Evolutionary conservation across 2,888 invertebrate genomes (phyloP).

Genomic region (Acrobasis consociella): DNA sequence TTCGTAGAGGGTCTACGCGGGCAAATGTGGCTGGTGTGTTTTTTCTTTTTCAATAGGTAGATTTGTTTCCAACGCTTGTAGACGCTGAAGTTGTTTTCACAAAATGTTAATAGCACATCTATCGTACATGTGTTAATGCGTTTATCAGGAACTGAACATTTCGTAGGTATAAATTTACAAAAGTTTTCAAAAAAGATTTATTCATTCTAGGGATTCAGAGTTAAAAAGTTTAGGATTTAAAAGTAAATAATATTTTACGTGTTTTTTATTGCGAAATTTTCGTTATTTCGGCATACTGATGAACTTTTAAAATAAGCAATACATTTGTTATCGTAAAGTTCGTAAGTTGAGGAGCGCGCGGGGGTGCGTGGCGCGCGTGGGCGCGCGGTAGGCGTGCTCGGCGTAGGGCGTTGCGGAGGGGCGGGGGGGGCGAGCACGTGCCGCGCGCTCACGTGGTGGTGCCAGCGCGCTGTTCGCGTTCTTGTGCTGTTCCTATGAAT

Average conservation of each 20-base stretch:
- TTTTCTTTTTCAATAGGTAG: neutral
- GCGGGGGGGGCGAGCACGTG: slow-evolving; percentile 69
- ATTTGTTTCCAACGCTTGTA: neutral
- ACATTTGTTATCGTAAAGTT: slow-evolving; percentile 30
- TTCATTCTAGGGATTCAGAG: neutral
- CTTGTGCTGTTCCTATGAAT: slow-evolving; percentile 78
- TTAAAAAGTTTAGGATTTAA: neutral
- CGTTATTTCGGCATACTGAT: slow-evolving; percentile 23
- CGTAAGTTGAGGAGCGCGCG: slow-evolving; percentile 26
- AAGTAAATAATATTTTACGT: neutral
- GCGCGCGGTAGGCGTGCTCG: slow-evolving; percentile 54
- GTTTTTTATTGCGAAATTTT: slow-evolving; percentile 1
- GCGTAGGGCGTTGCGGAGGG: slow-evolving; percentile 49
- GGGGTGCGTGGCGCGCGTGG: slow-evolving; percentile 40
- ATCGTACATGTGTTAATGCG: neutral
- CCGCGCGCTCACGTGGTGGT: slow-evolving; percentile 77
- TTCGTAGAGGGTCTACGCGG: too few species aligned
- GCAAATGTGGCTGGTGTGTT: too few species aligned
- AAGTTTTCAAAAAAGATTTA: neutral
- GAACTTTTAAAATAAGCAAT: slow-evolving; percentile 31
- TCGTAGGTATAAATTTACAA: neutral
- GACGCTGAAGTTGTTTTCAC: neutral
- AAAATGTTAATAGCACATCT: neutral
- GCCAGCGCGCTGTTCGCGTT: slow-evolving; percentile 62
- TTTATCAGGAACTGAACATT: neutral